A percentile compares a stretch with the other conserved stretches of the same genome.
Conservation (phyloP, 2,113 vertebrate genomes). For the Psittacara wagleri region DNA sequence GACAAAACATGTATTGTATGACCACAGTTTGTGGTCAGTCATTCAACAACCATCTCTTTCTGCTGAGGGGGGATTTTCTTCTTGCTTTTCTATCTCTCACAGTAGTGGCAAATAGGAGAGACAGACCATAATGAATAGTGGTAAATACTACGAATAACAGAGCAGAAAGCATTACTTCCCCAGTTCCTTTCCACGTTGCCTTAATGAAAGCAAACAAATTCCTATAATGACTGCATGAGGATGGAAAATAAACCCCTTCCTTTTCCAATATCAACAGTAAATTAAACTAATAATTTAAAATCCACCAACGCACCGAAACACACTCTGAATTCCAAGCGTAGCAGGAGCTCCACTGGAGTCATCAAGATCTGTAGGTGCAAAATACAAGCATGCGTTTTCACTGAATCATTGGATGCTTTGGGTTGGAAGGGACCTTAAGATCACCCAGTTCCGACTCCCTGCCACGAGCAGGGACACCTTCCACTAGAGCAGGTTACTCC, state of each 20-base stretch:
- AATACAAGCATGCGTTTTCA: not conserved
- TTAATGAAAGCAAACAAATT: not conserved
- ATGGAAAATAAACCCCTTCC: not conserved
- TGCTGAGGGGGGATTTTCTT: not conserved
- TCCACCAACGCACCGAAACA: not conserved
- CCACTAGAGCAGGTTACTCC: not conserved
- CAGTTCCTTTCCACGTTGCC: not conserved
- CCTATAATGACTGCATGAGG: not conserved
- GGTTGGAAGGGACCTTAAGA: not conserved
- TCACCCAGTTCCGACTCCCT: not conserved
- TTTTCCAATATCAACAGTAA: not conserved
- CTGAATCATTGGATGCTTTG: not conserved
- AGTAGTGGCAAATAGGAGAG: not conserved
- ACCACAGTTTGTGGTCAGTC: not conserved
- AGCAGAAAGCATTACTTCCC: not conserved
- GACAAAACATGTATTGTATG: not conserved
- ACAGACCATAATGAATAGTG: not conserved
- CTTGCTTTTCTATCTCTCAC: not conserved
- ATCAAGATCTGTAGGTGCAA: not conserved
- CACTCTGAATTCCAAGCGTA: not conserved
- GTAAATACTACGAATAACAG: not conserved
- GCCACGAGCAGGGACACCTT: not conserved
- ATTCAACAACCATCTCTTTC: not conserved
- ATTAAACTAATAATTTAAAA: not conserved
- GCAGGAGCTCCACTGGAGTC: not conserved